These are phyloP conservation scores for Chiridota heheva DNA, from an alignment of 35 echinoderm and acorn worm genomes.

Conservation along the genomic window DNA sequence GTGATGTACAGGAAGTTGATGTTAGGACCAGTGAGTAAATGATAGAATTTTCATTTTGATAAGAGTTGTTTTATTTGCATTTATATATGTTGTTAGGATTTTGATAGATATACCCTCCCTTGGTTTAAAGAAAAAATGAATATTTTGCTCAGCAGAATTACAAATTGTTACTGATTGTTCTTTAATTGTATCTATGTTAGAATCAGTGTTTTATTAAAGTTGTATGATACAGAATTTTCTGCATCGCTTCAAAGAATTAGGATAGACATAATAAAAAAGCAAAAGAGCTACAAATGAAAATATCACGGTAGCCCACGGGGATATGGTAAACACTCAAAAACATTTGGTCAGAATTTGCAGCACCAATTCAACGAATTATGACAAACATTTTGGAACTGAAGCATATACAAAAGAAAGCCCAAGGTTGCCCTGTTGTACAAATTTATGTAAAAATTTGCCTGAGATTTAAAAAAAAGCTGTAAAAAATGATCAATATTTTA, in stretches of 20 bases:
- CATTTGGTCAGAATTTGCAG: too few relatives aligned
- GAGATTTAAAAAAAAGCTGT: not conserved
- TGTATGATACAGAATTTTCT: too few relatives aligned
- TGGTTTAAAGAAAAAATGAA: not conserved
- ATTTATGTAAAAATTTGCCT: not conserved
- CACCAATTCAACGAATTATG: too few relatives aligned
- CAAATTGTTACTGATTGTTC: not conserved
- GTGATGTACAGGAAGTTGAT: constrained; percentile 44
- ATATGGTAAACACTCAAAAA: too few relatives aligned
- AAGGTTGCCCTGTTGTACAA: not conserved
- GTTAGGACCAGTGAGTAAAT: constrained; percentile 76
- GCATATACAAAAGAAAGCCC: too few relatives aligned
- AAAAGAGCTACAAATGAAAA: too few relatives aligned
- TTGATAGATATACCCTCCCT: not conserved
- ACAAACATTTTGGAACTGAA: too few relatives aligned
- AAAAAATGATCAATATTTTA: not conserved
- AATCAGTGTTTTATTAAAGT: not conserved
- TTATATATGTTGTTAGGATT: constrained; percentile 10
- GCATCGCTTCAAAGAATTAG: too few relatives aligned
- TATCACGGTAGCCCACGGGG: too few relatives aligned
- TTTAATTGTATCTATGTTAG: not conserved
- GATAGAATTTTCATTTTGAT: not conserved
- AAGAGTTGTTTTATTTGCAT: not conserved
- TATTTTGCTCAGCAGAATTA: not conserved
- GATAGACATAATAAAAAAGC: too few relatives aligned